A percentile compares a stretch with the other conserved stretches of the same genome.
Evolutionary conservation across 37 sponge, comb jelly and placozoan genomes (phyloP).

Genomic region (Eunapius fragilis): DNA sequence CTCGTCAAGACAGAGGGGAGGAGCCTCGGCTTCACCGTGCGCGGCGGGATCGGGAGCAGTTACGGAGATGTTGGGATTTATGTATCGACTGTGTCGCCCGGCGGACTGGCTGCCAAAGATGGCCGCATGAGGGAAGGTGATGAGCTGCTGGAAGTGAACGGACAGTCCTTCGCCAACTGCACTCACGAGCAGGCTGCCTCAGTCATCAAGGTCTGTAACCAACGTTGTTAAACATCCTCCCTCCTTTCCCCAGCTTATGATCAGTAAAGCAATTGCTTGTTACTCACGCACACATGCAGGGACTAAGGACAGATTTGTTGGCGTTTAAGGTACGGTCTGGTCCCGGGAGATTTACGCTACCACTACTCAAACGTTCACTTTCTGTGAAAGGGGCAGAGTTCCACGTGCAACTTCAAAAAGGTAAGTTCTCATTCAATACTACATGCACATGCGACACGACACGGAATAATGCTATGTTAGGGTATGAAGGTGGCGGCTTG

Average conservation of each 20-base stretch:
- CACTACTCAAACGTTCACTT: constrained; percentile 8
- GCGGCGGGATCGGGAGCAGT: constrained; percentile 41
- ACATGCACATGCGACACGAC: no score
- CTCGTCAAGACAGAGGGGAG: constrained; percentile 39
- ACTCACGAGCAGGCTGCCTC: constrained; percentile 58
- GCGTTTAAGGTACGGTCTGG: constrained; percentile 28
- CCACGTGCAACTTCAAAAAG: constrained; percentile 37
- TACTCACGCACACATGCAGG: background rate
- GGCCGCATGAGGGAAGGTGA: constrained; percentile 56
- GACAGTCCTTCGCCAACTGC: constrained; percentile 19
- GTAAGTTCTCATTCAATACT: background rate
- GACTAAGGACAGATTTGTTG: constrained; percentile 12
- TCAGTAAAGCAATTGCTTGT: no score
- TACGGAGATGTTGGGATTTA: constrained; percentile 51
- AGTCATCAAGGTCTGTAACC: constrained; percentile 60
- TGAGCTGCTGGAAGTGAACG: constrained; percentile 67
- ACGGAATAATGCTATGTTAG: background rate
- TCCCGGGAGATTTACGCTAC: constrained; percentile 14
- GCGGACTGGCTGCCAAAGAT: constrained; percentile 57
- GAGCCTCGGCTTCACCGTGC: constrained; percentile 70
- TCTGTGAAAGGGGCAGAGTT: constrained; percentile 37
- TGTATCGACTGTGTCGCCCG: constrained; percentile 39
- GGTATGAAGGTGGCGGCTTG: constrained; percentile 14
- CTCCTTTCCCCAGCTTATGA: no score
- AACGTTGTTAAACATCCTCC: no score